Base-by-base conservation (phyloP, 2,888 invertebrate species). In the Erebia ligea region DNA sequence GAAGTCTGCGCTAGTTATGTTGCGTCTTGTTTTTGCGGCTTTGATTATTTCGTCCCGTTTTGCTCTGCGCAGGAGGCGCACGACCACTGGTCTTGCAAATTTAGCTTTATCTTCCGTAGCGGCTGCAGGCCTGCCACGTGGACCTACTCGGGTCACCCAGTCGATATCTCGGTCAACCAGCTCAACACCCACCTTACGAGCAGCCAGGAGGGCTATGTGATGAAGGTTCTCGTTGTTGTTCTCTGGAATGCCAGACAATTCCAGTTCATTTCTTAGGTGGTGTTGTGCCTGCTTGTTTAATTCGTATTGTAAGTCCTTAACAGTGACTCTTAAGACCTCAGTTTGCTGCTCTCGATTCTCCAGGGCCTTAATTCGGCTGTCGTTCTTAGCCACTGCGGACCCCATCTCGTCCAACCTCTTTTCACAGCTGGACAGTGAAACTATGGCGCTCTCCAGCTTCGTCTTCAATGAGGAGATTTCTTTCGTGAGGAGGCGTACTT, bases 21-120 rank as follows among this genome's bases (percentile, higher is more conserved):
- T 50, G 13, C 50, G 50, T 50, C 50, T 50, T n/a, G 50, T n/a
- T 50, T 50, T n/a, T n/a, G n/a, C n/a, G n/a, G n/a, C n/a, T n/a
- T n/a, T n/a, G n/a, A n/a, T n/a, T 50, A 2, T n/a, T n/a, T 6
- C 50, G 3, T 50, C 10, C n/a, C n/a, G n/a, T n/a, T n/a, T n/a
- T n/a, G n/a, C n/a, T n/a, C n/a, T n/a, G n/a, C n/a, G n/a, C n/a
- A n/a, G n/a, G n/a, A n/a, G n/a, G n/a, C n/a, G n/a, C n/a, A n/a
- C n/a, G n/a, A n/a, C n/a, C n/a, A n/a, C n/a, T n/a, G n/a, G n/a
- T n/a, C n/a, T n/a, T n/a, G n/a, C n/a, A n/a, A n/a, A n/a, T n/a
- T n/a, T n/a, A n/a, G n/a, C n/a, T n/a, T n/a, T n/a, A n/a, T n/a
- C n/a, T n/a, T n/a, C n/a, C n/a, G n/a, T n/a, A n/a, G n/a, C n/a